Conservation (phyloP, 2,888 invertebrate genomes). For the Cataglyphis rosenhaueri region DNA sequence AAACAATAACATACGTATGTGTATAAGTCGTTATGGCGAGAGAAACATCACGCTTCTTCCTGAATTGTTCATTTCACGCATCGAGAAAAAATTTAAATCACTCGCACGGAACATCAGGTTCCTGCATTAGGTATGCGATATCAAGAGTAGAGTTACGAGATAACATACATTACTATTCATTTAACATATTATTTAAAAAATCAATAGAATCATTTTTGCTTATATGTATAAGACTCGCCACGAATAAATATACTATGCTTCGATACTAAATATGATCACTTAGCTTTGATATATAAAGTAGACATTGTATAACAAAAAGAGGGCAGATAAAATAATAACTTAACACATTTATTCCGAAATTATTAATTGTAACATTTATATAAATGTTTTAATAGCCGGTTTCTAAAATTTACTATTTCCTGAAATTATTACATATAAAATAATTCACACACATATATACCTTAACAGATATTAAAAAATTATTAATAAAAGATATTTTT, state of each 20-base stretch:
- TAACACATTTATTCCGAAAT: neutral
- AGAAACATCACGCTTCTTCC: constrained; percentile 19
- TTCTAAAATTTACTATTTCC: neutral
- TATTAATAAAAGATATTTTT: neutral
- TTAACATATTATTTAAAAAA: constrained; percentile 20
- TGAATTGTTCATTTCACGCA: constrained; percentile 1
- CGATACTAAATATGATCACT: neutral
- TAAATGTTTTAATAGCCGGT: neutral
- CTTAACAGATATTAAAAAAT: neutral
- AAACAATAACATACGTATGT: constrained; percentile 4
- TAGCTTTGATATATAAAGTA: too few species aligned
- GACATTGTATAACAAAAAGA: neutral
- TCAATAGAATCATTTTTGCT: neutral
- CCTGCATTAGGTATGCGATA: constrained; percentile 1
- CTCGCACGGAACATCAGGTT: constrained; percentile 11
- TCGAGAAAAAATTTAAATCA: constrained; percentile 21
- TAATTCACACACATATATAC: neutral
- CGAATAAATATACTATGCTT: neutral
- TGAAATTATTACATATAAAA: neutral
- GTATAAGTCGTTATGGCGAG: constrained; percentile 9
- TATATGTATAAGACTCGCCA: neutral
- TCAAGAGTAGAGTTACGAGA: constrained; percentile 23
- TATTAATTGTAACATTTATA: constrained; percentile 5
- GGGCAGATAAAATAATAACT: neutral
- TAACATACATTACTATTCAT: neutral